phyloP scores from a whole-genome alignment of 92 coral and sea anemone genomes.

The Palythoa caribaeorum region DNA sequence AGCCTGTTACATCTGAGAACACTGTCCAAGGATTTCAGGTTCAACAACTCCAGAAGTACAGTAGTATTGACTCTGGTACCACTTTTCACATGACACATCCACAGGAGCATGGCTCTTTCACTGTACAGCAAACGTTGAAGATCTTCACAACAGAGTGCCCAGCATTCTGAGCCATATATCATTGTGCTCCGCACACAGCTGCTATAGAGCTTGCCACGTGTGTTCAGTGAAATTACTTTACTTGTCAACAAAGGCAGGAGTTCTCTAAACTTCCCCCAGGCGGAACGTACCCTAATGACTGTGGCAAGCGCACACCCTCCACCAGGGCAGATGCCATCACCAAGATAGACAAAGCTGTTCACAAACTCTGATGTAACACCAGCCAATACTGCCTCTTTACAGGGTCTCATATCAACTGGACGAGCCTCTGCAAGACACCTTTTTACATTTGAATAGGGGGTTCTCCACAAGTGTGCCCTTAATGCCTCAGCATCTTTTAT shows the following conservation, averaged over 20 bases:
- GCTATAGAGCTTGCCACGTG: too few relatives aligned
- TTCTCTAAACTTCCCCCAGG: not conserved
- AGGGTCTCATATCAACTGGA: slow-evolving; percentile 18
- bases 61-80: too few relatives aligned
- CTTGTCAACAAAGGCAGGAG: not conserved
- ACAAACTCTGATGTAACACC: not conserved
- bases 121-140: not conserved
- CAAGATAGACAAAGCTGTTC: slow-evolving; percentile 18
- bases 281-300: slow-evolving; percentile 1
- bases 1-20: too few relatives aligned
- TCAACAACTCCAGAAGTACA: too few relatives aligned
- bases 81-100: too few relatives aligned
- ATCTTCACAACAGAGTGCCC: not conserved
- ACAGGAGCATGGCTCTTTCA: not conserved
- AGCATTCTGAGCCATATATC: too few relatives aligned
- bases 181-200: too few relatives aligned
- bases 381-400: slow-evolving; percentile 19
- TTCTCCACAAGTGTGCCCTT: too few relatives aligned
- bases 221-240: too few relatives aligned
- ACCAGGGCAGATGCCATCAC: not conserved
- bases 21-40: too few relatives aligned
- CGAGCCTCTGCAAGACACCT: not conserved
- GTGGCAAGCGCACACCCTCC: slow-evolving; percentile 12
- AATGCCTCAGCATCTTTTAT: too few relatives aligned
- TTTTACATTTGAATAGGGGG: too few relatives aligned